Evolutionary conservation across 1,140 invertebrate species (phyloP).

Genomic region (Lordiphosa collinella): DNA sequence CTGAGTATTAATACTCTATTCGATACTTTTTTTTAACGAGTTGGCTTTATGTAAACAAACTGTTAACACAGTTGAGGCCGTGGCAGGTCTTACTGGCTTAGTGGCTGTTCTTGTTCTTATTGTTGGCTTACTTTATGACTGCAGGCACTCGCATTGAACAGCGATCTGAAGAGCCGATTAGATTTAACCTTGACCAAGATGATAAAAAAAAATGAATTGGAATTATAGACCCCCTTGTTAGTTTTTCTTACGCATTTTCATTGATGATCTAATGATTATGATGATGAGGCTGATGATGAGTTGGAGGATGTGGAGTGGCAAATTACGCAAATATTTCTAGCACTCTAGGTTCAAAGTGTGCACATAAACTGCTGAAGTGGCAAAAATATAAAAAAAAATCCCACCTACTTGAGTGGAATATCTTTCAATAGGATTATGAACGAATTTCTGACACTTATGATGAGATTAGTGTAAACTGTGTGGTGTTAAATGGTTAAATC

Average conservation of each 20-base stretch:
- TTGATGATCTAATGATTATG: constrained; percentile 16
- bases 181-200: constrained; percentile 76
- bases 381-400: too few relatives aligned
- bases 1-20: constrained; percentile 29
- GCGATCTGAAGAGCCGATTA: constrained; percentile 70
- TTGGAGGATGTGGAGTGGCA: constrained; percentile 5
- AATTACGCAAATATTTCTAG: constrained; percentile 11
- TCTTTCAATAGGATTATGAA: too few relatives aligned
- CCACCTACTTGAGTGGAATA: too few relatives aligned
- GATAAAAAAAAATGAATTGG: constrained; percentile 36
- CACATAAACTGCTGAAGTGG: background rate
- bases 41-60: constrained; percentile 74
- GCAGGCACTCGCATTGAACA: constrained; percentile 45
- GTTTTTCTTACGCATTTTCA: constrained; percentile 30
- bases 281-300: constrained; percentile 4
- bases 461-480: too few relatives aligned
- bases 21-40: constrained; percentile 59
- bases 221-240: constrained; percentile 13
- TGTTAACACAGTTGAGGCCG: constrained; percentile 60
- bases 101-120: constrained; percentile 36
- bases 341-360: constrained; percentile 16
- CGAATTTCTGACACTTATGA: too few relatives aligned
- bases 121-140: constrained; percentile 54
- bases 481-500: too few relatives aligned
- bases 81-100: constrained; percentile 12